phyloP scores from a whole-genome alignment of 2,797 vertebrate genomes.

The Chiroxiphia lanceolata region DNA sequence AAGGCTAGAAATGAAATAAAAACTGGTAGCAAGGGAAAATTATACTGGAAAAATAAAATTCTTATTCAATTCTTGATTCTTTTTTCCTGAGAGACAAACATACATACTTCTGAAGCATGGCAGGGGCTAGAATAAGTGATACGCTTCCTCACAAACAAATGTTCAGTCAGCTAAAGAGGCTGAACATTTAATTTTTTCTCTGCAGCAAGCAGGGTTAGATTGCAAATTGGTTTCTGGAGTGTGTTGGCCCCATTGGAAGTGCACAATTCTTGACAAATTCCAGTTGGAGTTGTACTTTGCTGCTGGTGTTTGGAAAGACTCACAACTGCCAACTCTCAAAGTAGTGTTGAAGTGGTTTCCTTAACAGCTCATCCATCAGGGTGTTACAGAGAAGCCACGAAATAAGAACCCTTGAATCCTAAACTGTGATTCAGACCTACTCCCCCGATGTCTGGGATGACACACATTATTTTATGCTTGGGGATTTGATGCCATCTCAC shows the following conservation, averaged over 20 bases:
- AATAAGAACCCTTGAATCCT: background rate
- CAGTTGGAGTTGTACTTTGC: background rate
- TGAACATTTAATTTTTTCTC: background rate
- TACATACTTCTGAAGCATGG: background rate
- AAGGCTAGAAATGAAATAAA: background rate
- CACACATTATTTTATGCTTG: rapidly evolving
- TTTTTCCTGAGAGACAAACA: background rate
- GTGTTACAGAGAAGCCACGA: background rate
- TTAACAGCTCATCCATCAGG: background rate
- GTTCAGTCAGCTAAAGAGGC: background rate
- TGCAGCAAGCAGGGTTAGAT: background rate
- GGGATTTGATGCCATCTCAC: background rate
- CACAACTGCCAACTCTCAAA: background rate
- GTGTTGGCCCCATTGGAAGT: background rate
- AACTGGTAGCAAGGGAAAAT: background rate
- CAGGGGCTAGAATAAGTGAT: background rate
- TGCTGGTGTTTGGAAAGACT: background rate
- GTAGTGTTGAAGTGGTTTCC: background rate
- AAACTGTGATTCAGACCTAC: background rate
- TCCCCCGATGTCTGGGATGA: background rate
- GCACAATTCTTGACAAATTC: background rate
- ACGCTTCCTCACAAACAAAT: background rate
- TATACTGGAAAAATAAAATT: background rate
- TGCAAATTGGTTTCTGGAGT: background rate
- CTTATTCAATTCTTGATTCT: background rate